Evolutionary conservation across 2,113 vertebrate species (phyloP), one percentile per base, ranked within the genome.

Genomic region (Montifringilla adamsi): DNA sequence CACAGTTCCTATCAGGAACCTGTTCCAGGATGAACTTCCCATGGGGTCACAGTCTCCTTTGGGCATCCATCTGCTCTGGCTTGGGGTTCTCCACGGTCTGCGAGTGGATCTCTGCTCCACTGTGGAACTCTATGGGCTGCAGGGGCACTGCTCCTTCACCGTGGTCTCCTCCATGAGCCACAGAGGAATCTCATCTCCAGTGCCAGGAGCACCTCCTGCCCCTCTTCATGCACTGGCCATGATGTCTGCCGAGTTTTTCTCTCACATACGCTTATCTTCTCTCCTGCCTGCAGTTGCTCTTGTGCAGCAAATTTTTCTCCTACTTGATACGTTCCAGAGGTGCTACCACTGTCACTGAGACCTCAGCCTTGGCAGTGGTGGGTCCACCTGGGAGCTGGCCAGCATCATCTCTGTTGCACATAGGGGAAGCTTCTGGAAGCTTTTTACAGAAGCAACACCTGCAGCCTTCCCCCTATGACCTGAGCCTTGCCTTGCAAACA

Each of bases 281-380:
- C 14, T 44, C 33, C 37, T 77, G 7, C 5, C 46, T 77, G 15
- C 10, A 23, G 27, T 15, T 52, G 11, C 11, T 52, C 14, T 77
- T 68, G 37, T 44, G 17, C 44, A 44, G 22, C 7, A 67, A 28
- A 3, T 37, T 66, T 81, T 67, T 66, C 5, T 39, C 33, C 6
- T 72, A 18, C 50, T 35, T 37, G 35, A n/a, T 27, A 28, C 0
- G 0, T 49, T 18, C 15, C 6, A 28, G 37, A 37, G 28, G 33
- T 33, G 23, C 6, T 52, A 30, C 5, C 13, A 11, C 9, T 24
- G 37, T 14, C 37, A 52, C 10, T 59, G 69, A 46, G 22, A 44
- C 13, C 19, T 82, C 23, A n/a, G 60, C 27, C 50, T 49, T 52
- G 44, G 59, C 37, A 23, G 37, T 13, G 44, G 31, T 19, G 12